Evolutionary conservation across 2,888 invertebrate species (phyloP), one percentile per base, ranked within the genome.

Genomic region (Dendrolimus pini): DNA sequence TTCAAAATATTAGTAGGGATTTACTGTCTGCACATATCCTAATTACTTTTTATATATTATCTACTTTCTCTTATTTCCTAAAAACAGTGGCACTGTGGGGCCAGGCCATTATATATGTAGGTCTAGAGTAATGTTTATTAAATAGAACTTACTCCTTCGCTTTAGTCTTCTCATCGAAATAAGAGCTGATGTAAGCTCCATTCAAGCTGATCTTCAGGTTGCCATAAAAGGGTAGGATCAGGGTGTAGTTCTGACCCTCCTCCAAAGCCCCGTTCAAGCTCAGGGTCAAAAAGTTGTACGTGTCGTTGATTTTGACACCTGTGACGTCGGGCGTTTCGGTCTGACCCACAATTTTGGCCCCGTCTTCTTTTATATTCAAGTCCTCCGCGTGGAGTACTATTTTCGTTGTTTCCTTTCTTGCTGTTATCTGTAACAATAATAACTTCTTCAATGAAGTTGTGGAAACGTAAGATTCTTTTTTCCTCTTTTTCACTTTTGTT

Each of bases 101-200:
- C 18, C 18, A 18, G 2, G 18, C 18, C 1, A 18, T 18, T 18
- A 18, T 18, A 18, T 18, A 18, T 18, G 18, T 18, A n/a, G n/a
- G n/a, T n/a, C n/a, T n/a, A n/a, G n/a, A n/a, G 14, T 14, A 14
- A 14, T 14, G 14, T 18, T 18, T 18, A 18, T 3, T 30, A 30
- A 30, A 30, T 6, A 30, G 30, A 30, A 80, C 86, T 85, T 47
- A 86, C 87, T 86, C 82, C 65, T 74, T 81, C 9, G 55, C 58
- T 41, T 78, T 74, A 0, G 71, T 77, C 82, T 80, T 78, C 59
- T 88, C 89, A 67, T 94, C 93, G 0, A 85, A 76, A 75, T 95
- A 96, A 57, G 92, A 92, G 71, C 95, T 95, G 54, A 93, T 91
- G 71, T 95, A 96, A 59, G 93, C 94, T 0, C 96, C 96, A 58